These are phyloP conservation scores for Drosophila stalkeri DNA, from an alignment of 2,888 invertebrate genomes.

Conservation along the genomic window DNA sequence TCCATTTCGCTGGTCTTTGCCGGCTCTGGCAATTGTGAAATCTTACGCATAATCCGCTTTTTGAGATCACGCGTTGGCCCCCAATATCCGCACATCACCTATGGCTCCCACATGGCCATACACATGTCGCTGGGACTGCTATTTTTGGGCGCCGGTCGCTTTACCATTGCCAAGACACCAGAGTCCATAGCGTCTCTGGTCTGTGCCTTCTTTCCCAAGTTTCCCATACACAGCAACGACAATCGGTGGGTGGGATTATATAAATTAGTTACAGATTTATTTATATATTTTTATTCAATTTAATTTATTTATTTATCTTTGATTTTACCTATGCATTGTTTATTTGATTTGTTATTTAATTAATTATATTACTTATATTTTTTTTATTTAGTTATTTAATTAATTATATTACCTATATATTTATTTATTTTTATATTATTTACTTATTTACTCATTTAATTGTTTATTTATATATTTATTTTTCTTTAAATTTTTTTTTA, in stretches of 20 bases:
- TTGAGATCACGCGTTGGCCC: constrained; percentile 93
- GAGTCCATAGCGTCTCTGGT: constrained; percentile 95
- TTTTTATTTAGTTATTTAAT: too few species aligned
- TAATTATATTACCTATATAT: too few species aligned
- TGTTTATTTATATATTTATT: too few species aligned
- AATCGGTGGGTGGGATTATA: constrained; percentile 89
- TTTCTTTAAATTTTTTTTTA: too few species aligned
- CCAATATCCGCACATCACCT: constrained; percentile 90
- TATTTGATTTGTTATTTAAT: too few species aligned
- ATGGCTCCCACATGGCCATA: constrained; percentile 97
- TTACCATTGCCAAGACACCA: constrained; percentile 92
- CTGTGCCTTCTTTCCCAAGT: constrained; percentile 98
- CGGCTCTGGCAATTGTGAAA: constrained; percentile 95
- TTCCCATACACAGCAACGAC: constrained; percentile 97
- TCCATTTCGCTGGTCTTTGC: constrained; percentile 93
- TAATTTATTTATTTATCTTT: too few species aligned
- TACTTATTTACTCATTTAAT: too few species aligned
- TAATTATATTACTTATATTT: too few species aligned
- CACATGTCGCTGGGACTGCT: constrained; percentile 97
- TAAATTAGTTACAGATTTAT: neutral
- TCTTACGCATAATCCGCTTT: constrained; percentile 93
- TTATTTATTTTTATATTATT: too few species aligned
- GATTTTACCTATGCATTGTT: too few species aligned
- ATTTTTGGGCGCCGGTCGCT: constrained; percentile 97
- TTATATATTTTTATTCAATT: too few species aligned